Conservation (phyloP, 2,797 vertebrate species). For the Karalla daura region DNA sequence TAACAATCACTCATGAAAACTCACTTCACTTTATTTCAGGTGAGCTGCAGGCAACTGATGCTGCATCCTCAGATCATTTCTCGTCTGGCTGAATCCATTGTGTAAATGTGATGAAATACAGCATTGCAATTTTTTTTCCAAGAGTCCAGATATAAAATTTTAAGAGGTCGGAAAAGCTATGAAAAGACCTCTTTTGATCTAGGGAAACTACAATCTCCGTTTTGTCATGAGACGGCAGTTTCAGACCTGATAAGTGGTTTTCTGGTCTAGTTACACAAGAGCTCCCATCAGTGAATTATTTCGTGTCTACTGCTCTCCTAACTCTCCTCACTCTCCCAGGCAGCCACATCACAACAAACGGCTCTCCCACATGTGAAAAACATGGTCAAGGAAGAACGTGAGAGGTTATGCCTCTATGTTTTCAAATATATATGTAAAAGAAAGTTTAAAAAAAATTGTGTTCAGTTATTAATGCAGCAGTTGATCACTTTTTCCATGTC, state of each 20-base stretch:
- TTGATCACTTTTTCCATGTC: no score
- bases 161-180: background rate
- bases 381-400: no score
- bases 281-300: slow-evolving; percentile 1
- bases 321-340: background rate
- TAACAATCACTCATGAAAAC: background rate
- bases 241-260: background rate
- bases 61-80: background rate
- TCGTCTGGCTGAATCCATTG: background rate
- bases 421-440: no score
- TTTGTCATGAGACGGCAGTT: slow-evolving; percentile 1
- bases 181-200: background rate
- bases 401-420: no score
- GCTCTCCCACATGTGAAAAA: background rate
- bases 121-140: background rate
- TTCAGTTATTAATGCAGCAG: no score
- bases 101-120: background rate
- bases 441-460: no score
- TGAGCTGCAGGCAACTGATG: background rate
- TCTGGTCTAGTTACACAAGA: slow-evolving; percentile 2
- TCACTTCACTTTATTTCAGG: background rate
- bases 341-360: background rate
- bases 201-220: background rate
- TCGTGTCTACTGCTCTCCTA: background rate
- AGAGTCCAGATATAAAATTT: background rate